Conservation (phyloP, 1,140 invertebrate genomes). For the Heliconius himera region DNA sequence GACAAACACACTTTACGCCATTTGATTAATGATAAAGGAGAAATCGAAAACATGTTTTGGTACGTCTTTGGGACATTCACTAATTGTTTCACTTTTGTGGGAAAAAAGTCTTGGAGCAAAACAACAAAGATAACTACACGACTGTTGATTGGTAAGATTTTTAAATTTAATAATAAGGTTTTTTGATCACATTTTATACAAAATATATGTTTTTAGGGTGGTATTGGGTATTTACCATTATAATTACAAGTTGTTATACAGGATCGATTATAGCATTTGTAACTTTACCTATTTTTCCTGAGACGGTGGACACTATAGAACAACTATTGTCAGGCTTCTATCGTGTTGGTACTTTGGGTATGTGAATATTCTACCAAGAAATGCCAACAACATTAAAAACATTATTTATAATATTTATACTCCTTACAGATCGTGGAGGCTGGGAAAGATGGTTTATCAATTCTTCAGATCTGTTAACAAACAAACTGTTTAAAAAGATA, state of each 20-base stretch:
- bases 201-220: slow-evolving; percentile 75
- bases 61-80: slow-evolving; percentile 92
- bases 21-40: slow-evolving; percentile 84
- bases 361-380: background rate
- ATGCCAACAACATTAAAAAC: background rate
- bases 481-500: slow-evolving; percentile 84
- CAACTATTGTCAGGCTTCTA: slow-evolving; percentile 84
- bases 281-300: slow-evolving; percentile 87
- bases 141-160: slow-evolving; percentile 84
- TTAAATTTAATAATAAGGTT: background rate
- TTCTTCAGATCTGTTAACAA: slow-evolving; percentile 82
- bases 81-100: slow-evolving; percentile 88
- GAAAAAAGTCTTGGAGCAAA: slow-evolving; percentile 85
- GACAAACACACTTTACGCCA: slow-evolving; percentile 85
- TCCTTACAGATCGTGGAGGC: slow-evolving; percentile 83
- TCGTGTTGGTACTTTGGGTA: slow-evolving; percentile 84
- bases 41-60: slow-evolving; percentile 90
- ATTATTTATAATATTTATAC: too few relatives aligned
- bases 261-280: slow-evolving; percentile 91
- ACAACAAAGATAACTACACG: slow-evolving; percentile 86
- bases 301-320: slow-evolving; percentile 84
- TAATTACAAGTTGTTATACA: slow-evolving; percentile 90
- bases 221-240: slow-evolving; percentile 91
- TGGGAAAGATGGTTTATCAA: slow-evolving; percentile 87
- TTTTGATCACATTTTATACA: too few relatives aligned